phyloP scores from a whole-genome alignment of 2,113 vertebrate species.

The Entosphenus tridentatus region DNA sequence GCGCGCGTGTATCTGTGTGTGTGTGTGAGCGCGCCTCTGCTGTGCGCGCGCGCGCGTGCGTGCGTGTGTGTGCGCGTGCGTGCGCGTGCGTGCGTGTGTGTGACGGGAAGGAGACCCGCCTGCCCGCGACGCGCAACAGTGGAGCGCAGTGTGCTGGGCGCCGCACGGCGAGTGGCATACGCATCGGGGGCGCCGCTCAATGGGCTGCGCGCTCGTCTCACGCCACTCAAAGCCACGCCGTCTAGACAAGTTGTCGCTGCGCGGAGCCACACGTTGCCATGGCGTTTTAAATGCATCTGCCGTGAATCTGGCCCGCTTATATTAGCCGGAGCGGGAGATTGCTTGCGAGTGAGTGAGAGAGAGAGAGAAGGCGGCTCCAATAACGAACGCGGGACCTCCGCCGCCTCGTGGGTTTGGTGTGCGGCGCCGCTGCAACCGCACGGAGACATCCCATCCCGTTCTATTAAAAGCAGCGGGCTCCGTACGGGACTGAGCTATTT shows the following conservation, averaged over 20 bases:
- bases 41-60: no score
- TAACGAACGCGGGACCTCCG: slow-evolving; percentile 12
- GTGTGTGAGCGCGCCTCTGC: no score
- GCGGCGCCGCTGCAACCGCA: slow-evolving; percentile 10
- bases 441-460: slow-evolving; percentile 23
- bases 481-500: slow-evolving; percentile 53
- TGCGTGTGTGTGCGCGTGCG: no score
- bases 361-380: slow-evolving; percentile 13
- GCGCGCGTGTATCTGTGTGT: no score
- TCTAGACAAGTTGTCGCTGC: slow-evolving; percentile 40
- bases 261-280: slow-evolving; percentile 49
- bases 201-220: slow-evolving; percentile 23
- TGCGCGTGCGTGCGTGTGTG: neutral
- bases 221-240: slow-evolving; percentile 39
- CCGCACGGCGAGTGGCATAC: slow-evolving; percentile 18
- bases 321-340: neutral
- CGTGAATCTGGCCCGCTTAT: slow-evolving; percentile 29
- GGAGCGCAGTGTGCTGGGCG: slow-evolving; percentile 12
- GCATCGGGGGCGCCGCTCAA: slow-evolving; percentile 30
- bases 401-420: slow-evolving; percentile 14
- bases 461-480: slow-evolving; percentile 58
- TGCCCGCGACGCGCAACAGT: slow-evolving; percentile 14
- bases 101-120: no score
- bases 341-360: slow-evolving; percentile 16
- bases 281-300: slow-evolving; percentile 43